Base-by-base conservation (phyloP, 2,888 invertebrate species). In the Drosophila falleni region DNA sequence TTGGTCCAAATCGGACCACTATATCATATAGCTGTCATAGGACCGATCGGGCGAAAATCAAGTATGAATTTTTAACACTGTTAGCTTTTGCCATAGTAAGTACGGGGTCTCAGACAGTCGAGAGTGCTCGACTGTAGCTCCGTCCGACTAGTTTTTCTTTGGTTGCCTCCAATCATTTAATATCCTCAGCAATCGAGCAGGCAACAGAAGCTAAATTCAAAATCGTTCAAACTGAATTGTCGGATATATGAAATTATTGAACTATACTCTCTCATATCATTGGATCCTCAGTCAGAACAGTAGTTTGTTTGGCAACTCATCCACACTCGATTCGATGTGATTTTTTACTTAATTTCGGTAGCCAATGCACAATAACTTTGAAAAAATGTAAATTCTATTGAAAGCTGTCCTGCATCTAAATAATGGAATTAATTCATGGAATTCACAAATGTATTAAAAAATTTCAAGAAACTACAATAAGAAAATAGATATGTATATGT, bases 121-220 rank as follows among this genome's bases (percentile, higher is more conserved):
- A n/a, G n/a, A n/a, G n/a, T n/a, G n/a, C n/a, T n/a, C n/a, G n/a
- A n/a, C n/a, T n/a, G n/a, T n/a, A n/a, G n/a, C n/a, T n/a, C n/a
- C n/a, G n/a, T n/a, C n/a, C n/a, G n/a, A n/a, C n/a, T n/a, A n/a
- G n/a, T 23, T 23, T 23, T 23, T 23, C 55, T 47, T 31, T 49
- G 35, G 51, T 35, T 69, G 37, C 42, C 37, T 15, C 51, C 29
- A 63, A 67, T 29, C 65, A 74, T 78, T 78, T 74, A 62, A 76
- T 73, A 76, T 69, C 16, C 49, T 51, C 56, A 54, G 33, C 29
- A 47, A 66, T 63, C 63, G 63, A 66, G 63, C 71, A 71, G 66
- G 66, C 80, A 86, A 89, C 89, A 87, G 89, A 89, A 86, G 88
- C 88, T 72, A 67, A 69, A 63, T 65, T 46, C 53, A 67, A 72